phyloP scores from a whole-genome alignment of 2,888 invertebrate genomes.

The Luffia ferchaultella region DNA sequence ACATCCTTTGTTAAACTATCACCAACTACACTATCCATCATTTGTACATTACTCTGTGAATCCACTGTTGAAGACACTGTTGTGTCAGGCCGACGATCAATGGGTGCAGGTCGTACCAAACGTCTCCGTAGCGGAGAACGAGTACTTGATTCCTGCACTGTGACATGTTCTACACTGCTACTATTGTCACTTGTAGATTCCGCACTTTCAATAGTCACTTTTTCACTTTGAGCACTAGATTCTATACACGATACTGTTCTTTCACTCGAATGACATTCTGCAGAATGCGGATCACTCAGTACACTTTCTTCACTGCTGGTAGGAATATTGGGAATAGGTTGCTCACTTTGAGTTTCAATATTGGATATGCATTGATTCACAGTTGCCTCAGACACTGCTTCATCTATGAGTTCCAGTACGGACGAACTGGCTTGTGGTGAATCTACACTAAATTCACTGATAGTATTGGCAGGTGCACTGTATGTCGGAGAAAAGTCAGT shows the following conservation, averaged over 20 bases:
- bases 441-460: constrained; percentile 19
- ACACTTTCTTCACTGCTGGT: constrained; percentile 38
- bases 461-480: constrained; percentile 14
- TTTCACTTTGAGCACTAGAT: constrained; percentile 52
- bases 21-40: constrained; percentile 30
- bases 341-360: constrained; percentile 10
- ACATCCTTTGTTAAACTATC: constrained; percentile 48
- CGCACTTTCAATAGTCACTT: constrained; percentile 52
- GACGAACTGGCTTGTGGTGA: constrained; percentile 24
- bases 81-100: constrained; percentile 48
- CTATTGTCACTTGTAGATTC: constrained; percentile 57
- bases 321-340: constrained; percentile 24
- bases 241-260: constrained; percentile 52
- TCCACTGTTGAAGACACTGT: constrained; percentile 58
- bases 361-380: constrained; percentile 12
- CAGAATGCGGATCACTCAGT: constrained; percentile 17
- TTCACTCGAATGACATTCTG: constrained; percentile 36
- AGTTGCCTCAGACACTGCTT: constrained; percentile 14
- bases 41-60: constrained; percentile 31
- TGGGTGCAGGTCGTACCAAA: constrained; percentile 45
- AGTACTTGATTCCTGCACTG: background rate
- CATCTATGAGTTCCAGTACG: constrained; percentile 17
- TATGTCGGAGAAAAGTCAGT: constrained; percentile 15
- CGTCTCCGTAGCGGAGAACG: constrained; percentile 39
- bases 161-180: constrained; percentile 36